These are phyloP conservation scores for Diadegma fenestrale DNA, from an alignment of 2,888 invertebrate species.

Conservation along the genomic window DNA sequence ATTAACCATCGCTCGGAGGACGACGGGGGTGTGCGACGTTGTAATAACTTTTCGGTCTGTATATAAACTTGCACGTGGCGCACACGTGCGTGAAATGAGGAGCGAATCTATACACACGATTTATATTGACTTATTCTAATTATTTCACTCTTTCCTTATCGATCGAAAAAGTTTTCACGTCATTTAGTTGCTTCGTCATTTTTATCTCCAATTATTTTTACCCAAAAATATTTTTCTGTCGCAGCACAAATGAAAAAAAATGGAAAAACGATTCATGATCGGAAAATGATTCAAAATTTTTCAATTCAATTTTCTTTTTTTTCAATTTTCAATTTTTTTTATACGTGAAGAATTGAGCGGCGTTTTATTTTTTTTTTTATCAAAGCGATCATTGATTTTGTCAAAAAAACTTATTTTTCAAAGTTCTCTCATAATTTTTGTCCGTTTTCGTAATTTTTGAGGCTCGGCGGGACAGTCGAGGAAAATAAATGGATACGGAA, in stretches of 20 bases:
- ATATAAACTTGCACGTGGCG: conserved; percentile 50
- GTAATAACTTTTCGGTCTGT: conserved; percentile 46
- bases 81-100: conserved; percentile 62
- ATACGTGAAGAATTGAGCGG: too few relatives aligned
- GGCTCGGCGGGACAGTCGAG: background rate
- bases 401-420: too few relatives aligned
- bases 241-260: too few relatives aligned
- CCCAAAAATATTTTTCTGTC: background rate
- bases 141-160: background rate
- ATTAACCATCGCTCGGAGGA: conserved; percentile 38
- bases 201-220: background rate
- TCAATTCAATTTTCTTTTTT: too few relatives aligned
- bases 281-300: too few relatives aligned
- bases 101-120: background rate
- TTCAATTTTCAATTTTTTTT: too few relatives aligned
- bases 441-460: background rate
- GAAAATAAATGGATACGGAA: conserved; percentile 21
- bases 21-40: conserved; percentile 5
- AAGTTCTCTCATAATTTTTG: background rate
- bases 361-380: too few relatives aligned
- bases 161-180: background rate
- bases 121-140: conserved; percentile 29
- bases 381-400: too few relatives aligned
- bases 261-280: too few relatives aligned
- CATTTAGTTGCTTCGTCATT: background rate